Evolutionary conservation across 2,113 vertebrate species (phyloP).

Genomic region (Chloropsis cyanopogon): DNA sequence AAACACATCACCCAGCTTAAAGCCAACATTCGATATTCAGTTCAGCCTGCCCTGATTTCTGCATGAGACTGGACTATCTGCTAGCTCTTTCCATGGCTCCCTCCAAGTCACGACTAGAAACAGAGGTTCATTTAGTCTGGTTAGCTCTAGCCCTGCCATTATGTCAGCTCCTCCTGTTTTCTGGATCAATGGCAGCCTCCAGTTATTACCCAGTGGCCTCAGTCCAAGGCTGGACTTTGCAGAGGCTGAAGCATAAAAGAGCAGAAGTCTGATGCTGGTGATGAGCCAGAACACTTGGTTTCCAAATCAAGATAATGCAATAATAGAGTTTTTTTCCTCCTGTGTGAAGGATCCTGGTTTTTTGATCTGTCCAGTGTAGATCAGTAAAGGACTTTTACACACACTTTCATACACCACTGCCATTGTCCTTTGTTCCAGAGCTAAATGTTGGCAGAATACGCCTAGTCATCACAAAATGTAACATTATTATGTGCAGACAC

Average conservation of each 20-base stretch:
- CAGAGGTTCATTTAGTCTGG: background rate
- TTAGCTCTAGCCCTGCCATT: background rate
- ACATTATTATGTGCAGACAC: background rate
- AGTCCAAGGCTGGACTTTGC: conserved; percentile 30
- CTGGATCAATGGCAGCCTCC: background rate
- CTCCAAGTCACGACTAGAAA: background rate
- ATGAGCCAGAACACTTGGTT: background rate
- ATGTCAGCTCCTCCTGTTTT: conserved; percentile 15
- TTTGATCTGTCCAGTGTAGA: background rate
- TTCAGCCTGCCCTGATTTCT: background rate
- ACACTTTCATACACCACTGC: background rate
- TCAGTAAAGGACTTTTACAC: background rate
- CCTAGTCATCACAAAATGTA: background rate
- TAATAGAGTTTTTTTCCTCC: background rate
- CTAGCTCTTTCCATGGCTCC: background rate
- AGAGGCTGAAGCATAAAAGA: conserved; percentile 2
- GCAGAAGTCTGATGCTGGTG: background rate
- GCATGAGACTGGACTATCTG: background rate
- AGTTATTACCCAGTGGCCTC: background rate
- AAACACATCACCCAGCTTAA: background rate
- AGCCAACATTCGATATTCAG: background rate
- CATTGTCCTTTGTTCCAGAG: conserved; percentile 8
- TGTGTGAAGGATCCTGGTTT: background rate
- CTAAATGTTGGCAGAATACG: background rate
- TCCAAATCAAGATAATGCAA: conserved; percentile 21